Evolutionary conservation across 1,140 invertebrate genomes (phyloP).

Genomic region (Eurosta solidaginis): DNA sequence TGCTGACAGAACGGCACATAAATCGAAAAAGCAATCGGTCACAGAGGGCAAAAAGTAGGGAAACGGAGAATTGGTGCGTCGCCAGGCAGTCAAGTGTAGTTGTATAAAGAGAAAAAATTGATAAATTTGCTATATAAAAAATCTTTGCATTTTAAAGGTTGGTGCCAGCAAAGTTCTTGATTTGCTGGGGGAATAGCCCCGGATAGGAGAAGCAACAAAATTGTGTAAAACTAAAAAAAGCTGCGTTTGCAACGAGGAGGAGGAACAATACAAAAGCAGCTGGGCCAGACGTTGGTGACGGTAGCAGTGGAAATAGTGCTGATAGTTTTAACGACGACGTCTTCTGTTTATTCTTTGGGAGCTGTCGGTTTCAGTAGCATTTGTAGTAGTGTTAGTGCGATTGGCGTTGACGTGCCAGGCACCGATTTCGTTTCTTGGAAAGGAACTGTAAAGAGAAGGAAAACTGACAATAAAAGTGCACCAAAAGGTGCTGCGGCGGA

Average conservation of each 20-base stretch:
- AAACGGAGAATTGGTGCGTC: neutral
- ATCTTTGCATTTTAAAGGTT: neutral
- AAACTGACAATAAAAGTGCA: neutral
- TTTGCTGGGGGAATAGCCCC: neutral
- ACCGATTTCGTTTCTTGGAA: neutral
- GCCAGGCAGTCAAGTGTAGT: neutral
- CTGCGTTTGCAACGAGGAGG: neutral
- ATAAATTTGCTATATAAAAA: neutral
- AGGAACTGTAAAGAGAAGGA: neutral
- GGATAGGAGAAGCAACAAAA: constrained; percentile 28
- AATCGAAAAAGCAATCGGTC: constrained; percentile 1
- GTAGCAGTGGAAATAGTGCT: neutral
- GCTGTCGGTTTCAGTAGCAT: neutral
- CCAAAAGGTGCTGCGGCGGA: neutral
- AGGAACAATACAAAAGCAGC: constrained; percentile 1
- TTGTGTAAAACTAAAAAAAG: constrained; percentile 28
- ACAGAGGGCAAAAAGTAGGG: neutral
- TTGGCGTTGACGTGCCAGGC: neutral
- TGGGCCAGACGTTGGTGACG: neutral
- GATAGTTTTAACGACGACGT: neutral
- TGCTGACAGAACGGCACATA: neutral
- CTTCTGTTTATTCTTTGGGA: constrained; percentile 6
- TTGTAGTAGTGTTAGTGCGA: neutral
- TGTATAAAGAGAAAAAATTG: neutral
- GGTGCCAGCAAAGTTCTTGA: neutral